phyloP scores from a whole-genome alignment of 2,888 invertebrate genomes.

The Cheilosia grossa region DNA sequence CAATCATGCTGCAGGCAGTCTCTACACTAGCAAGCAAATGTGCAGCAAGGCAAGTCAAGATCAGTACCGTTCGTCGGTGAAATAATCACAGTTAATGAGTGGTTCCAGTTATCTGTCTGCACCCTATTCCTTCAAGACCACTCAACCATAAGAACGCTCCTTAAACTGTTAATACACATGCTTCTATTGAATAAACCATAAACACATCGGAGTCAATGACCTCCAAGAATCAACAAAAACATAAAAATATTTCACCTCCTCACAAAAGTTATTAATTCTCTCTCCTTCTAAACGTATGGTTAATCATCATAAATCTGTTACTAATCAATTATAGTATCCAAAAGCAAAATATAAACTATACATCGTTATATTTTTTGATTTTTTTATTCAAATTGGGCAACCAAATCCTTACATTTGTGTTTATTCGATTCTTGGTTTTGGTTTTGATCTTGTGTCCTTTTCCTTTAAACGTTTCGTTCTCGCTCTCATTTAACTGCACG shows the following conservation, averaged over 20 bases:
- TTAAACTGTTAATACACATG: too few species aligned
- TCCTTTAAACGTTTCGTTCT: slow-evolving; percentile 37
- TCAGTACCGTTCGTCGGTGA: too few species aligned
- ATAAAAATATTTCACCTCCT: slow-evolving; percentile 19
- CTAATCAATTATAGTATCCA: slow-evolving; percentile 34
- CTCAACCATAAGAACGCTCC: too few species aligned
- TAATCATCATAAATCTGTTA: slow-evolving; percentile 48
- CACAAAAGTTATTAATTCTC: slow-evolving; percentile 25
- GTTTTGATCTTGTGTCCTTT: slow-evolving; percentile 1
- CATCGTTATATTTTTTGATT: not conserved
- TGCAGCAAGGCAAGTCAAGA: too few species aligned
- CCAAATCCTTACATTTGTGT: slow-evolving; percentile 12
- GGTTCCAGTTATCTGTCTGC: too few species aligned
- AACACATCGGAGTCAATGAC: slow-evolving; percentile 26
- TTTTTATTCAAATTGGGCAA: slow-evolving; percentile 26
- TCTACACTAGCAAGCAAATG: too few species aligned
- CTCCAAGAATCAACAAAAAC: slow-evolving; percentile 16
- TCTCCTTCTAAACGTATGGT: slow-evolving; percentile 23
- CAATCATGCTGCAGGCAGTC: too few species aligned
- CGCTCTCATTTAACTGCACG: slow-evolving; percentile 65
- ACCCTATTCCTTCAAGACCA: too few species aligned
- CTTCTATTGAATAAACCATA: slow-evolving; percentile 12
- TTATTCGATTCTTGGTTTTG: slow-evolving; percentile 24
- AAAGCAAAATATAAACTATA: not conserved
- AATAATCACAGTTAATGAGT: too few species aligned